Base-by-base conservation (phyloP, 1,140 invertebrate species). In the Drosophila sucinea region DNA sequence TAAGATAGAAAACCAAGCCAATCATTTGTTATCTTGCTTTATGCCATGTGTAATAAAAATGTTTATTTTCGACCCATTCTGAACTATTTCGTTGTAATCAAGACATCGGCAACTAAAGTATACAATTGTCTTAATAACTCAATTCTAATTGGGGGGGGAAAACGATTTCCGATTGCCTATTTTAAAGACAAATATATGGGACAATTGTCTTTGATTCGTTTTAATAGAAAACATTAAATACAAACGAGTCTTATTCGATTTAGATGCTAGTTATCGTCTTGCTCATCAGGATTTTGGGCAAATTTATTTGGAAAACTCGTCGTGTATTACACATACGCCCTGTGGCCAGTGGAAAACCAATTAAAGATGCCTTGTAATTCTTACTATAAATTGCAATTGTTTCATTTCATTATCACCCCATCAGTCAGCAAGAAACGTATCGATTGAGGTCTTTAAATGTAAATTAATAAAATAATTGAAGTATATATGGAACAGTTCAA, bases 391-490 rank as follows among this genome's bases (percentile, higher is more conserved):
- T 64, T 54, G 41, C 62, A 67, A 62, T 57, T 7, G 44, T 51
- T 51, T 51, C 44, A 66, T 78, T 76, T 71, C 55, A 75, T 70
- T 77, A 69, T 64, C 41, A 40, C 1, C 32, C 5, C 38, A 56
- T 7, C 44, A 47, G 44, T 23, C 11, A 23, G 17, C 23, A 23
- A 17, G 5, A 30, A 41, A 55, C 64, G 66, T 30, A 47, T 70
- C 47, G 33, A 69, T 79, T 65, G 38, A 17, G 17, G 41, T 40
- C 44, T 51, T 27, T 69, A 27, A 44, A 64, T 41, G 60, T 84
- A 73, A 89, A 77, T 84, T 75, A 81, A 89, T 84, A 78, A 47
- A 84, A 82, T 82, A 87, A 86, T 81, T 86, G 71, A 65, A 40
- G 55, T 71, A 81, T 51, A 60, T 41, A 35, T n/a, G 25, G 25